Evolutionary conservation across 2,797 vertebrate genomes (phyloP).

Genomic region (Sternarchorhynchus goeldii): DNA sequence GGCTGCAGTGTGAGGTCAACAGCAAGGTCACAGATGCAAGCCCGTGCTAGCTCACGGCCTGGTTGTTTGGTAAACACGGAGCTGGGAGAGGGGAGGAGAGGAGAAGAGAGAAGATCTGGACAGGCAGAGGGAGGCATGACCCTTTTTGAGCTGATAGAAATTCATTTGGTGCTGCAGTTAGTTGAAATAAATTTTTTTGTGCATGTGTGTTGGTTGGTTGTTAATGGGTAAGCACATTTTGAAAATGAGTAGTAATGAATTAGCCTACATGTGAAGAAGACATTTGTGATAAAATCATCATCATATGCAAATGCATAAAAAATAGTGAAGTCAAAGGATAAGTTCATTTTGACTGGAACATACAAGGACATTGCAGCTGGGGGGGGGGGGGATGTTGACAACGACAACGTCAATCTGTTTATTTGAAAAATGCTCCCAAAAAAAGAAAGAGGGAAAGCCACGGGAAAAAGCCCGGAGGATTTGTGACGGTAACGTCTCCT

Average conservation of each 20-base stretch:
- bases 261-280: not conserved
- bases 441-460: constrained; percentile 56
- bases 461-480: constrained; percentile 52
- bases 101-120: not conserved
- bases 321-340: not conserved
- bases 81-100: constrained; percentile 21
- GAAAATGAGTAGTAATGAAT: not conserved
- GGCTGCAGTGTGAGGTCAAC: constrained; percentile 55
- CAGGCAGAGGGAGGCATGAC: not conserved
- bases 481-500: constrained; percentile 90
- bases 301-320: not conserved
- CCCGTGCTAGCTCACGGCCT: constrained; percentile 60
- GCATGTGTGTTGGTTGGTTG: too few species aligned
- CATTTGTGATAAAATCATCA: not conserved
- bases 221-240: not conserved
- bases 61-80: constrained; percentile 67
- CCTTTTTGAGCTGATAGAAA: constrained; percentile 19
- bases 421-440: constrained; percentile 74
- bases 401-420: constrained; percentile 63
- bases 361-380: constrained; percentile 60
- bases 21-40: constrained; percentile 73
- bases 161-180: constrained; percentile 1
- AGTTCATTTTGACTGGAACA: constrained; percentile 55
- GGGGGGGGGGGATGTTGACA: constrained; percentile 38
- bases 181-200: not conserved